These are phyloP conservation scores for Frieseomelitta varia DNA, from an alignment of 1,140 invertebrate genomes.

Conservation along the genomic window DNA sequence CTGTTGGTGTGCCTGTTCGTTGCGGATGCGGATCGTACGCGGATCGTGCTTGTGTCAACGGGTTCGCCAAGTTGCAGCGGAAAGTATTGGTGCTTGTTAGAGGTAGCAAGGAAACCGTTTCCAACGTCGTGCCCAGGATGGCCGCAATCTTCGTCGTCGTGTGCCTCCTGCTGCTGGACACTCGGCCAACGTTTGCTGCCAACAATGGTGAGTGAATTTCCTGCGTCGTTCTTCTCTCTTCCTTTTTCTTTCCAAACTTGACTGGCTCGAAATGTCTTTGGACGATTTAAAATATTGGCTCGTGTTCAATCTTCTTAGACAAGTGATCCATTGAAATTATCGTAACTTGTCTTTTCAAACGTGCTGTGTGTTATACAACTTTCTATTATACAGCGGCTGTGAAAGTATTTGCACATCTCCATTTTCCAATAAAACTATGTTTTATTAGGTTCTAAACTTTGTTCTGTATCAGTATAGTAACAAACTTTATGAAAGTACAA, in stretches of 20 bases:
- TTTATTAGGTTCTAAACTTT: no score
- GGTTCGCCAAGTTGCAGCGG: constrained; percentile 32
- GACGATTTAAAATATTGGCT: no score
- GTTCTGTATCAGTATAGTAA: no score
- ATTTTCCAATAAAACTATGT: no score
- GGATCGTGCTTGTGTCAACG: constrained; percentile 45
- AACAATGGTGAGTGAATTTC: constrained; percentile 71
- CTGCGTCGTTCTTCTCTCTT: neutral
- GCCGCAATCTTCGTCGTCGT: constrained; percentile 64
- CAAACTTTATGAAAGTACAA: no score
- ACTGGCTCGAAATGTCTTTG: neutral
- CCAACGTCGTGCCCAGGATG: constrained; percentile 64
- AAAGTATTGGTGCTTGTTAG: constrained; percentile 46
- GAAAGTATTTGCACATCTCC: no score
- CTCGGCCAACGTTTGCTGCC: constrained; percentile 66
- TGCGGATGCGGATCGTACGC: constrained; percentile 51
- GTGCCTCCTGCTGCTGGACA: constrained; percentile 68
- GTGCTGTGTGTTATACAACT: no score
- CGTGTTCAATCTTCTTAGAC: no score
- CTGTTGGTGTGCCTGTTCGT: constrained; percentile 45
- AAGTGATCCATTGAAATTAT: no score
- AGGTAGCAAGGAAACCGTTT: constrained; percentile 22
- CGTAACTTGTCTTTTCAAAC: no score
- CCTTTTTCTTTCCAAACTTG: neutral
- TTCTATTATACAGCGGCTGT: no score